Evolutionary conservation across 1,140 invertebrate species (phyloP), one percentile per base, ranked within the genome.

Genomic region (Papilio helenus): DNA sequence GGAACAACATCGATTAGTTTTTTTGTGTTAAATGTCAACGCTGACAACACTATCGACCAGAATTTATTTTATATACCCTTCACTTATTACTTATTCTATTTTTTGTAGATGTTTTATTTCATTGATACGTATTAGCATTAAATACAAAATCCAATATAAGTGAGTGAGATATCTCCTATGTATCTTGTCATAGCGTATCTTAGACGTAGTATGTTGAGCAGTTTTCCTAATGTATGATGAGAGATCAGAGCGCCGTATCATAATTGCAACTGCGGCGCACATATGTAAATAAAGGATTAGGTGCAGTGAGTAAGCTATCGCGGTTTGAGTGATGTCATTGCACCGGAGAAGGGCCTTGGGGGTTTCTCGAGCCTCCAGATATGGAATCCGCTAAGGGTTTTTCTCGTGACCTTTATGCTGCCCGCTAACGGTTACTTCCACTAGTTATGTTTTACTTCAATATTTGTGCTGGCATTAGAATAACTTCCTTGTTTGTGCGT

Each of bases 341-440:
- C 20, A 42, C 34, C 34, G 18, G 34, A n/a, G 18, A 4, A 72
- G 34, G 71, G 39, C 71, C 71, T 72, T 72, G 71, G 71, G 71
- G 71, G 71, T 72, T 72, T 72, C 39, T 39, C 71, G 71, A 20
- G 18, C 29, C 71, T 72, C 34, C 71, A 44, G 18, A 39, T 44
- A 72, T 23, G 71, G 34, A 65, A 9, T 65, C 34, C 16, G n/a
- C 2, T 8, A 23, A 72, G 71, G 71, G 71, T 65, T 65, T 72
- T 72, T 72, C 42, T 72, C 39, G 39, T 72, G 71, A 72, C 71
- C 71, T 72, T 44, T 72, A n/a, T 29, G 65, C 34, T 72, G 16
- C 2, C 39, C 10, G 71, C 26, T 44, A 44, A 23, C 71, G 16
- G 71, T 72, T 42, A 42, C 71, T 44, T 72, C 39, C 12, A 65